Base-by-base conservation (phyloP, 2,797 vertebrate genomes). In the Myotis vivesi region DNA sequence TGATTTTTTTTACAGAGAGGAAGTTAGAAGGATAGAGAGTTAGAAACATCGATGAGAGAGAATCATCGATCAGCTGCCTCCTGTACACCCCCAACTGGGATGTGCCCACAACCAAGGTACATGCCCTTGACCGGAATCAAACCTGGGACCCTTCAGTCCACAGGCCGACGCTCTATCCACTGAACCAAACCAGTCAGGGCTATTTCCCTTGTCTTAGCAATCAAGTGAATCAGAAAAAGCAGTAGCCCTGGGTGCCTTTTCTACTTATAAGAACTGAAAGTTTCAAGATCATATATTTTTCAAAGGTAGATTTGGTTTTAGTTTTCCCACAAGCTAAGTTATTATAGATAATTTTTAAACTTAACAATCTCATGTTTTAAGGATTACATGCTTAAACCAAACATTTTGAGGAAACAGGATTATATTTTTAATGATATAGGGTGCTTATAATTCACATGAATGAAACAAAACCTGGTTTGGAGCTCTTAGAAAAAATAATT, bases 251-350 rank as follows among this genome's bases (percentile, higher is more conserved):
- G 15, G 19, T 89, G 19, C 8, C 69, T 85, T 94, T 90, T 87
- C 84, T 81, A 38, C 23, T 85, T 82, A 62, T 13, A 59, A 91
- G 79, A 95, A 57, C 55, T 80, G 33, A 36, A 95, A 69, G 6
- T 94, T 85, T 96, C 57, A 88, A 79, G 30, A 85, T 90, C 55
- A 16, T 85, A 28, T 95, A 87, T 76, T 96, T 77, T 94, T 94
- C 71, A 87, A 86, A 91, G 49, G 46, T 84, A 10, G 46, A 41
- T 71, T 83, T 93, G 28, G 80, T 92, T 90, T 88, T 77, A 41
- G 3, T 87, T 92, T 30, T 84, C 49, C 38, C 22, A 83, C 17
- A 72, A 72, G 66, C 66, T 84, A 75, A 91, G 41, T 84, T 94
- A 66, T 95, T 68, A 53, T 79, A 38, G 20, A 51, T 66, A 51